These are phyloP conservation scores for Caenorhabditis brenneri DNA, from an alignment of 1,140 invertebrate genomes.

Conservation along the genomic window DNA sequence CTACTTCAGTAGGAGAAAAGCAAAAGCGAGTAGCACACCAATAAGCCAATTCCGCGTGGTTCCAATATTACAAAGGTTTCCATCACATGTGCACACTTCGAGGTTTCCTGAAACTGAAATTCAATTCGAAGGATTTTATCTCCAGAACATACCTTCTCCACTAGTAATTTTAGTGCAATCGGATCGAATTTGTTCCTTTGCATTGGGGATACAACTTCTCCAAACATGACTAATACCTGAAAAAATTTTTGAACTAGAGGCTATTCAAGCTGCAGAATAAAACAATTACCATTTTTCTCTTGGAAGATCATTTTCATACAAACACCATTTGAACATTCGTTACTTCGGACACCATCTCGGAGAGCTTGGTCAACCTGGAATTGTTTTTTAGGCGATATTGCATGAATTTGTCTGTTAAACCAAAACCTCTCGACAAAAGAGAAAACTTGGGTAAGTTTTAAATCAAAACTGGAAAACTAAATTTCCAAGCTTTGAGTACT, in stretches of 20 bases:
- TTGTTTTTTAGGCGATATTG: too few species aligned
- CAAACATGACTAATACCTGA: slow-evolving; percentile 60
- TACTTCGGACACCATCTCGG: slow-evolving; percentile 59
- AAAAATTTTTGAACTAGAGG: background rate
- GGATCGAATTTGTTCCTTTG: slow-evolving; percentile 62
- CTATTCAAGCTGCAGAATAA: too few species aligned
- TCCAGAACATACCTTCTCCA: slow-evolving; percentile 60
- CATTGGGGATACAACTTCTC: slow-evolving; percentile 65
- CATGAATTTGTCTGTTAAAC: too few species aligned
- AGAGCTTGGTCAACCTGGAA: slow-evolving; percentile 61
- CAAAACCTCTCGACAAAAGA: too few species aligned
- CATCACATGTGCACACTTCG: slow-evolving; percentile 67
- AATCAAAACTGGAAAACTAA: too few species aligned
- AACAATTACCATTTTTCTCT: slow-evolving; percentile 58
- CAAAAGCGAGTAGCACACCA: background rate
- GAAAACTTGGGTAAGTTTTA: too few species aligned
- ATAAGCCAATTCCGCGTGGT: background rate
- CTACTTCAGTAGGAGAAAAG: background rate
- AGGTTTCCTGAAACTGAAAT: slow-evolving; percentile 57
- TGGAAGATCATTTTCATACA: slow-evolving; percentile 66
- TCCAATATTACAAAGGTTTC: slow-evolving; percentile 62
- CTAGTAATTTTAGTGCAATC: slow-evolving; percentile 64
- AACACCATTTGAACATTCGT: slow-evolving; percentile 61
- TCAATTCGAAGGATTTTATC: slow-evolving; percentile 21
- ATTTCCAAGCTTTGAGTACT: too few species aligned